Conservation (phyloP, 2,888 invertebrate genomes). For the Lacanobia wlatinum region DNA sequence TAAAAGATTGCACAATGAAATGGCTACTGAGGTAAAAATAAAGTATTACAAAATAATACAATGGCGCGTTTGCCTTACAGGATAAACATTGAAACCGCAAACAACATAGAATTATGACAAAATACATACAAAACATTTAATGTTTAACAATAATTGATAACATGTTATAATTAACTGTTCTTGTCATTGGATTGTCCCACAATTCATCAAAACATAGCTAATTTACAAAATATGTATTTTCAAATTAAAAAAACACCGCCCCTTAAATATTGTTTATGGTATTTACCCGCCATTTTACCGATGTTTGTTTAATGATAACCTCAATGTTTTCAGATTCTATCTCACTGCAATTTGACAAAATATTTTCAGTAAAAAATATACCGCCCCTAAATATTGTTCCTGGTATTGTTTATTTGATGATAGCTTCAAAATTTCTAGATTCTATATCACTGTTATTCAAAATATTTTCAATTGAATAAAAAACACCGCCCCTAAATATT, state of each 20-base stretch:
- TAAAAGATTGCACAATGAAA: conserved; percentile 9
- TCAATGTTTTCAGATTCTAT: conserved; percentile 37
- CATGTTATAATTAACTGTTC: conserved; percentile 20
- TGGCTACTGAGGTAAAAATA: conserved; percentile 1
- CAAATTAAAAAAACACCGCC: not conserved
- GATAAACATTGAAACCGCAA: conserved; percentile 42
- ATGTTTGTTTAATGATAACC: conserved; percentile 43
- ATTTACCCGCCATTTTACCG: conserved; percentile 42
- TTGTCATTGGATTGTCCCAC: conserved; percentile 1
- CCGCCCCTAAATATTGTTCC: too few relatives aligned
- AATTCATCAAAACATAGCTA: conserved; percentile 4
- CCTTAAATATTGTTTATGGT: conserved; percentile 6
- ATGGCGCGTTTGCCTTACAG: not conserved
- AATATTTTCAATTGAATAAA: not conserved
- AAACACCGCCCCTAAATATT: not conserved
- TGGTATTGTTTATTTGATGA: too few relatives aligned
- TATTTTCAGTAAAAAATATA: too few relatives aligned
- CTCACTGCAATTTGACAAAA: not conserved
- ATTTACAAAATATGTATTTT: not conserved
- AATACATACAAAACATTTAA: conserved; percentile 35
- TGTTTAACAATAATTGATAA: conserved; percentile 26
- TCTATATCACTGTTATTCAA: not conserved
- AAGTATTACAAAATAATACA: conserved; percentile 5
- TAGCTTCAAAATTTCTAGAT: too few relatives aligned
- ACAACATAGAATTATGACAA: conserved; percentile 12